phyloP scores from a whole-genome alignment of 2,797 vertebrate species.

The Ceryle rudis region DNA sequence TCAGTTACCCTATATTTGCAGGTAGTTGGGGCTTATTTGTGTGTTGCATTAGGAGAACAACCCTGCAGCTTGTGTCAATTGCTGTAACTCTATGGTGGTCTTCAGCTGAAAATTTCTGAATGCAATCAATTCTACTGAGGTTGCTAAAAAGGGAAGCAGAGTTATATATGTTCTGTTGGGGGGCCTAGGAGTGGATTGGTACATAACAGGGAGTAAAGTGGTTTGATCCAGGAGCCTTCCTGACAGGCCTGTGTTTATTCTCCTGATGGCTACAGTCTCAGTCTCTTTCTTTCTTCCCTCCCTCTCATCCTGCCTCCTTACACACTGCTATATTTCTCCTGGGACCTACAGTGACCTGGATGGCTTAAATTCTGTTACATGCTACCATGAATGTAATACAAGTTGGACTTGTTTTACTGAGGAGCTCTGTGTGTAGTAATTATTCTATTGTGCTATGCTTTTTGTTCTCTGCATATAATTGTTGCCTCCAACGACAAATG shows the following conservation, averaged over 20 bases:
- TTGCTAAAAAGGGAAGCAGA: background rate
- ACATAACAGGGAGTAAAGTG: background rate
- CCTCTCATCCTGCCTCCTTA: background rate
- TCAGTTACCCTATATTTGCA: background rate
- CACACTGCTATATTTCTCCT: background rate
- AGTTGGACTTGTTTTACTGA: background rate
- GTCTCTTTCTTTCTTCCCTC: background rate
- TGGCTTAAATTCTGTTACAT: background rate
- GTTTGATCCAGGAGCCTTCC: background rate
- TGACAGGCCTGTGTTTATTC: background rate
- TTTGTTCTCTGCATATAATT: background rate
- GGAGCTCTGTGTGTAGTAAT: background rate
- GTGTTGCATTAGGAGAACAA: background rate
- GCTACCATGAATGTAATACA: background rate
- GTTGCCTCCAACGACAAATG: background rate
- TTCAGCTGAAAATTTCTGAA: background rate
- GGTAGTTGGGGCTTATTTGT: background rate
- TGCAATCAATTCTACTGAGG: background rate
- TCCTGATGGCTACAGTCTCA: rapidly evolving
- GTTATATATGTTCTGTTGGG: background rate
- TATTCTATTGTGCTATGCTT: background rate
- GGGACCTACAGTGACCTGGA: background rate
- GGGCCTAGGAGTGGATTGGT: background rate
- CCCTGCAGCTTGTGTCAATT: background rate
- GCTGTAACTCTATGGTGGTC: background rate